These are phyloP conservation scores for Avahi laniger DNA, from an alignment of 2,797 vertebrate species.

Conservation along the genomic window DNA sequence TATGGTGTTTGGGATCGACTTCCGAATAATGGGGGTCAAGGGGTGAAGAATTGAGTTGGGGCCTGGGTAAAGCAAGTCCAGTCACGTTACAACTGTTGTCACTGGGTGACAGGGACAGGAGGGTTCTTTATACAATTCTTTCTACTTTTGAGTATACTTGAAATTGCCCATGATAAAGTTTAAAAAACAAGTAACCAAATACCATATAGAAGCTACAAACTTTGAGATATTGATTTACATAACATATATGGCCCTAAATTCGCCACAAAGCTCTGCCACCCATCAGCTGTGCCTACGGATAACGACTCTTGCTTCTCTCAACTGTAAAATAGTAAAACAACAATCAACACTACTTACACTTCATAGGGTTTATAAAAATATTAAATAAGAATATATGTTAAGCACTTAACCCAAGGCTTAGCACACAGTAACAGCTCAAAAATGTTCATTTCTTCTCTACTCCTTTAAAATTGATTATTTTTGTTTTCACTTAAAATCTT, in stretches of 20 bases:
- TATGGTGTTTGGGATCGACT: neutral
- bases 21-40: neutral
- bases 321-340: neutral
- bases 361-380: neutral
- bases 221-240: neutral
- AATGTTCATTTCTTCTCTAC: neutral
- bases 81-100: fast-evolving
- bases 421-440: neutral
- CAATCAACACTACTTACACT: neutral
- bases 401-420: neutral
- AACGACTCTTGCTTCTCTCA: neutral
- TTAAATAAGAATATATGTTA: neutral
- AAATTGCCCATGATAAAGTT: neutral
- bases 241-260: neutral
- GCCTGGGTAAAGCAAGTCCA: neutral
- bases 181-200: neutral
- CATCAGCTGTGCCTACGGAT: neutral
- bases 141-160: neutral
- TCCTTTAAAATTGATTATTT: neutral
- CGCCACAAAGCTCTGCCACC: neutral
- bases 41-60: neutral
- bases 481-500: neutral
- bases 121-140: neutral
- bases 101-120: neutral
- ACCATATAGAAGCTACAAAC: neutral